Base-by-base conservation (phyloP, 1,140 invertebrate species). In the Phocides pigmalion region DNA sequence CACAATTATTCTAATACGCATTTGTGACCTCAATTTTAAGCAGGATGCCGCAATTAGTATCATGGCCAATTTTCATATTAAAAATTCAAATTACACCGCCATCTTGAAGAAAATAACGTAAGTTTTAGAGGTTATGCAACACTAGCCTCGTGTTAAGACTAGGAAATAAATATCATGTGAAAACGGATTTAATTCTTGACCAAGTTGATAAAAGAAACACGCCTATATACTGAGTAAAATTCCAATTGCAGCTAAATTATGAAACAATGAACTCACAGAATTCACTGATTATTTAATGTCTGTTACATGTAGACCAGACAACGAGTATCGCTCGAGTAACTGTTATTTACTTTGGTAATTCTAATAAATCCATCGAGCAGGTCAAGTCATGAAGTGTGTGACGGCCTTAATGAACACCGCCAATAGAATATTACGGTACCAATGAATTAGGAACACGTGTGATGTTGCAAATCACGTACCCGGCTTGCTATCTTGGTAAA, bases 1-100 rank as follows among this genome's bases (percentile, higher is more conserved):
- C 35, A 47, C 32, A 32, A 56, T 37, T 59, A 62, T 25, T 53
- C 19, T 65, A 64, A 56, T n/a, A 56, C 37, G 22, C 37, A 63
- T 19, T 32, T 51, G 50, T 62, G 47, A 56, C 53, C 53, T 56
- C 53, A 25, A 56, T 42, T 25, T 41, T 15, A 15, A 56, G 16
- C 32, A 53, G 53, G 37, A 42, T 56, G 37, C 14, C 37, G 39
- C 25, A 44, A 44, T 56, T 22, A 4, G 5, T 56, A 25, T 25
- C 19, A 56, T 22, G 37, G 51, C 39, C 37, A 14, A 41, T 22
- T 56, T 56, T 56, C 17, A 22, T 41, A 5, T 56, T 32, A 49
- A 41, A 42, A 42, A 8, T 25, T 39, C 6, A 42, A 56, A 56
- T 56, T 56, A 12, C 46, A 16, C 14, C 22, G 14, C 14, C 14